Evolutionary conservation across 2,113 vertebrate genomes (phyloP).

Genomic region (Phasianus colchicus): DNA sequence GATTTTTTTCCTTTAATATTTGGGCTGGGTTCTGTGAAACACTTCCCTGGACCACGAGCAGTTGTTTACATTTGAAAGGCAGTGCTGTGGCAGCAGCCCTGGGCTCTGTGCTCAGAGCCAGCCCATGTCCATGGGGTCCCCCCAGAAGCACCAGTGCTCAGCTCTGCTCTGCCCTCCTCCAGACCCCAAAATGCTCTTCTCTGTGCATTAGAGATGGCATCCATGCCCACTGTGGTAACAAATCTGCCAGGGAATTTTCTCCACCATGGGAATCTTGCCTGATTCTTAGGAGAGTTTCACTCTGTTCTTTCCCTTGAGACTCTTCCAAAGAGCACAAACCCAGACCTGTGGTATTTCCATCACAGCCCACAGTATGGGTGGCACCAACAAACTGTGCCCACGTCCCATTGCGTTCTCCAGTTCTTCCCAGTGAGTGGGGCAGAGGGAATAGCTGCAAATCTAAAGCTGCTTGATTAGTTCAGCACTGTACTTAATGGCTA

Average conservation of each 20-base stretch:
- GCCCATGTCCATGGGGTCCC: conserved; percentile 13
- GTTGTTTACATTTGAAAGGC: conserved; percentile 41
- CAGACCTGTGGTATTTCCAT: neutral
- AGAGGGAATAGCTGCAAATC: neutral
- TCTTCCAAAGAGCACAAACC: neutral
- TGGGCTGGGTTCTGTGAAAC: conserved; percentile 18
- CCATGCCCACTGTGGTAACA: neutral
- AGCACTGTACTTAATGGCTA: neutral
- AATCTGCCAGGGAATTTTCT: neutral
- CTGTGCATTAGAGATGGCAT: neutral
- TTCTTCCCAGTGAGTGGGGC: neutral
- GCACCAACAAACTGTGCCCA: fast-evolving
- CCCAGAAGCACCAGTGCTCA: neutral
- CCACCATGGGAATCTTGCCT: neutral
- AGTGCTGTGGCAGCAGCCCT: conserved; percentile 29
- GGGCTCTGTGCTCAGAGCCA: neutral
- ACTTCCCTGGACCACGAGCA: neutral
- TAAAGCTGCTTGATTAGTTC: neutral
- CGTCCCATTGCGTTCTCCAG: neutral
- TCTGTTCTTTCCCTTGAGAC: neutral
- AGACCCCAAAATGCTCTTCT: neutral
- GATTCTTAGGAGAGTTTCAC: neutral
- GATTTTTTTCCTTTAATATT: neutral
- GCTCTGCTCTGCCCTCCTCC: neutral
- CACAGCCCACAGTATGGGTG: fast-evolving